Evolutionary conservation across 2,888 invertebrate genomes (phyloP).

Genomic region (Neelides folsomi): DNA sequence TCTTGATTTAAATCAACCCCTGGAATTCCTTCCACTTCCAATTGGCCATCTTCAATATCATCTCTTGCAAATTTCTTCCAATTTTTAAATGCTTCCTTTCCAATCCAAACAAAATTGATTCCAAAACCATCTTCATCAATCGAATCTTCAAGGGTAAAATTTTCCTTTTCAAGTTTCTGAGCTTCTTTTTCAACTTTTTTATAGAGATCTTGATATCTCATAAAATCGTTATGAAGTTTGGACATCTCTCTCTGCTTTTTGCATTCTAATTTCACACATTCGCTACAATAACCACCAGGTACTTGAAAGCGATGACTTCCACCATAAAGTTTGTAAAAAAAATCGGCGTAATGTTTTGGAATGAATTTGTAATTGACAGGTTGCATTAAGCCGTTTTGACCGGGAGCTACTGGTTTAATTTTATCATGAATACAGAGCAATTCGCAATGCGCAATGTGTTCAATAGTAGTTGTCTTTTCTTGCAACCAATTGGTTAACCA

Average conservation of each 20-base stretch:
- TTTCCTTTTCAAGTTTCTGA: conserved; percentile 3
- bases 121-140: conserved; percentile 6
- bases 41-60: conserved; percentile 3
- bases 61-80: conserved; percentile 26
- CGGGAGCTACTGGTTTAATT: conserved; percentile 37
- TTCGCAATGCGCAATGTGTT: conserved; percentile 40
- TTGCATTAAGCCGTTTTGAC: not conserved
- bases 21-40: not conserved
- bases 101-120: conserved; percentile 32
- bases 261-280: conserved; percentile 43
- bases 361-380: conserved; percentile 1
- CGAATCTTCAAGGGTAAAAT: not conserved
- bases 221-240: conserved; percentile 42
- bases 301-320: conserved; percentile 40
- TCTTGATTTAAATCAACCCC: conserved; percentile 31
- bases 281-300: conserved; percentile 35
- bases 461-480: conserved; percentile 34
- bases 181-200: conserved; percentile 11
- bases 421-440: conserved; percentile 42
- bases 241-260: conserved; percentile 40
- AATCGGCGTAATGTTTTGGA: conserved; percentile 32
- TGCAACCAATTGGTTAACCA: conserved; percentile 46
- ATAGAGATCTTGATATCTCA: conserved; percentile 30
- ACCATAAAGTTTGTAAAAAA: conserved; percentile 36
- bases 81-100: conserved; percentile 33